Conservation (phyloP, 2,888 invertebrate species). For the Rhorus exstirpatorius region DNA sequence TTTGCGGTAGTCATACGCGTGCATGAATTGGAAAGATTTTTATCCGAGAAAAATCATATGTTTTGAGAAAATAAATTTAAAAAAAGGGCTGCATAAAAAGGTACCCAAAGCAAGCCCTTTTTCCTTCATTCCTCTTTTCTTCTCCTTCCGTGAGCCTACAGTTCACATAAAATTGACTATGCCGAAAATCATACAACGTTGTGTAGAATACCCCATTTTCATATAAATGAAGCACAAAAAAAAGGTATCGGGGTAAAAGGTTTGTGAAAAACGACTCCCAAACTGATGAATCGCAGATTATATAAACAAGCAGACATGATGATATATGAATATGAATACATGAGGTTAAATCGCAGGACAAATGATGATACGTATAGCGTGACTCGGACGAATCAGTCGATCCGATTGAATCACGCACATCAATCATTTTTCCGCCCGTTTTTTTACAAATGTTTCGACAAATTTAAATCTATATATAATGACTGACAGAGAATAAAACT, state of each 20-base stretch:
- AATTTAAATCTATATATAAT: slow-evolving; percentile 56
- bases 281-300: slow-evolving; percentile 22
- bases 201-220: neutral
- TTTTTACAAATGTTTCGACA: slow-evolving; percentile 60
- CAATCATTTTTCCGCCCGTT: slow-evolving; percentile 52
- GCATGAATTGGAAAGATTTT: neutral
- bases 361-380: slow-evolving; percentile 62
- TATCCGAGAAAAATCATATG: neutral
- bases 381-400: slow-evolving; percentile 63
- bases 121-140: neutral
- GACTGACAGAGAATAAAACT: slow-evolving; percentile 28
- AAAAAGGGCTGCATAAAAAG: neutral
- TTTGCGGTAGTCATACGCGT: neutral
- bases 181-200: neutral
- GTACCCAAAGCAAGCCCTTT: neutral
- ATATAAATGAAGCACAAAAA: neutral
- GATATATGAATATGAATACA: neutral
- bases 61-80: neutral
- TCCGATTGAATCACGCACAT: slow-evolving; percentile 48
- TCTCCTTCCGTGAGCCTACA: too few relatives aligned
- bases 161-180: slow-evolving; percentile 12
- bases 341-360: slow-evolving; percentile 40
- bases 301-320: neutral
- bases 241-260: slow-evolving; percentile 24
- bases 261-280: slow-evolving; percentile 13